phyloP scores from a whole-genome alignment of 2,888 invertebrate species.

The Agonopterix heracliana region DNA sequence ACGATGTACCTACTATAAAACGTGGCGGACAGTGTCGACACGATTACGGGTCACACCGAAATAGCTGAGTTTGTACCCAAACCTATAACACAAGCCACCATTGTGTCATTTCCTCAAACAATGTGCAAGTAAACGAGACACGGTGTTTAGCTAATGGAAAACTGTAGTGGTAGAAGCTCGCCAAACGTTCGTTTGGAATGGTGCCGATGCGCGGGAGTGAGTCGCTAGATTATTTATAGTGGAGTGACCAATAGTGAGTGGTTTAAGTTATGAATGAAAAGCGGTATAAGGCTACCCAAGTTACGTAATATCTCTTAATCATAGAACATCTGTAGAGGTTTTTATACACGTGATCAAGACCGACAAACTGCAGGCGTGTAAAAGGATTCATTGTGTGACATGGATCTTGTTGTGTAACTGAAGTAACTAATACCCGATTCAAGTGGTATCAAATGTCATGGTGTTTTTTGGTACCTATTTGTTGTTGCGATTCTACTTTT shows the following conservation, averaged over 20 bases:
- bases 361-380: too few species aligned
- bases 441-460: too few species aligned
- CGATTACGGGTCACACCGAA: conserved; percentile 26
- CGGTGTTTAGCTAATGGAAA: not conserved
- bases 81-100: too few species aligned
- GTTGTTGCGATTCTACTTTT: too few species aligned
- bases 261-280: conserved; percentile 12
- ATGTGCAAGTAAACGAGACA: not conserved
- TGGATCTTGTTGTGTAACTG: too few species aligned
- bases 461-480: too few species aligned
- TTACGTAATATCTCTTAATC: too few species aligned
- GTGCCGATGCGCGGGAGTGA: conserved; percentile 57
- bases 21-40: conserved; percentile 32
- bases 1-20: conserved; percentile 23
- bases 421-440: too few species aligned
- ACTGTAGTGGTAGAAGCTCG: not conserved
- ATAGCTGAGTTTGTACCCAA: conserved; percentile 23
- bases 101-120: too few species aligned
- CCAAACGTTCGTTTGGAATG: conserved; percentile 37
- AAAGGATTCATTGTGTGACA: too few species aligned
- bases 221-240: conserved; percentile 55
- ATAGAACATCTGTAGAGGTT: too few species aligned
- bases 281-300: not conserved
- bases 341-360: too few species aligned
- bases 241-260: conserved; percentile 33